These are phyloP conservation scores for Hypomecis atomaria DNA, from an alignment of 2,888 invertebrate genomes.

Conservation along the genomic window DNA sequence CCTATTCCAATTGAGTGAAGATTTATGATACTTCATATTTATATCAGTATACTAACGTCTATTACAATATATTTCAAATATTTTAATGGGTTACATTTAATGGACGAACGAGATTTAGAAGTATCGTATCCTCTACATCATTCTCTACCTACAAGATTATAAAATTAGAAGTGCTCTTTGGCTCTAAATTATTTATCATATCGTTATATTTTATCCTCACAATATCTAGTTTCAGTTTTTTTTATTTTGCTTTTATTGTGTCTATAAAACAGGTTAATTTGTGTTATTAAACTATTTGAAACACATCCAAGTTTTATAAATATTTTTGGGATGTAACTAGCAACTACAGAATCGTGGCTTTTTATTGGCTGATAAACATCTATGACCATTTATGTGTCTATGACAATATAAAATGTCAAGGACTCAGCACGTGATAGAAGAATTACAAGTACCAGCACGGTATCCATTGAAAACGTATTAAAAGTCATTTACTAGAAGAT, in stretches of 20 bases:
- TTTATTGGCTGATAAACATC: too few relatives aligned
- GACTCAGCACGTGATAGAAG: too few relatives aligned
- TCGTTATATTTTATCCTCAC: slow-evolving; percentile 3
- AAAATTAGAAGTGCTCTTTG: slow-evolving; percentile 9
- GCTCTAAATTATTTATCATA: slow-evolving; percentile 3
- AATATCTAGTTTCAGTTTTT: background rate
- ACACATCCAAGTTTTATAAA: slow-evolving; percentile 5
- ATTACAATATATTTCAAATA: slow-evolving; percentile 28
- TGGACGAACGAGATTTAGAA: slow-evolving; percentile 24
- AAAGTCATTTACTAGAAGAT: too few relatives aligned
- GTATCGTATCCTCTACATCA: slow-evolving; percentile 3
- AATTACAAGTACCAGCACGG: too few relatives aligned
- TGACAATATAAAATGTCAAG: too few relatives aligned
- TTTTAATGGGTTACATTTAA: slow-evolving; percentile 31
- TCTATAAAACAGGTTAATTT: background rate
- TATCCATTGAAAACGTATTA: too few relatives aligned
- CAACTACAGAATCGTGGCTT: too few relatives aligned
- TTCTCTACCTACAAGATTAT: slow-evolving; percentile 5
- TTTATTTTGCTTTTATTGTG: background rate
- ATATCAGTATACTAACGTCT: slow-evolving; percentile 17
- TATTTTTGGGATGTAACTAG: background rate
- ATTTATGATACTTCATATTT: slow-evolving; percentile 20
- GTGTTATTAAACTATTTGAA: background rate
- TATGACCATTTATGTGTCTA: too few relatives aligned
- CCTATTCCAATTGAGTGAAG: slow-evolving; percentile 2